Base-by-base conservation (phyloP, 2,797 vertebrate species). In the Cyclopterus lumpus region DNA sequence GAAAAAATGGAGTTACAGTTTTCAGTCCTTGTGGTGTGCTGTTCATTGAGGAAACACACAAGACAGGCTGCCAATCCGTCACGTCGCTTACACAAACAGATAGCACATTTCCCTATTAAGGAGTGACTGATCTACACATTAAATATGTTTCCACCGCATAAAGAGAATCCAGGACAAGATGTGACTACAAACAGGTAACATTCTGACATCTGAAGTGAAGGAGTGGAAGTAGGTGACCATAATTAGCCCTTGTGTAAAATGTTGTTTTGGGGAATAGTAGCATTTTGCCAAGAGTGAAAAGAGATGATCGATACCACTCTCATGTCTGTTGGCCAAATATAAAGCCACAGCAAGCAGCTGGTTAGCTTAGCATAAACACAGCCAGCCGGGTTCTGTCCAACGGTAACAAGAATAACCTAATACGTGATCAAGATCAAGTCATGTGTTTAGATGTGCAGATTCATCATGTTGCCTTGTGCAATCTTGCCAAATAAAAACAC, bases 361-460 rank as follows among this genome's bases (percentile, higher is more conserved):
- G 3, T 71, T 54, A 67, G 44, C 49, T 57, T 67, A 68, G 48
- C 63, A 6, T 67, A 38, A 24, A 62, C 7, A 48, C 58, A 51
- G 48, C 49, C 16, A 32, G 48, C 8, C 10, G 51, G 44, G 46
- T 26, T 42, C 18, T 28, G 49, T 34, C 10, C 10, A 54, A 49
- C 60, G 22, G 53, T 28, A 61, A 42, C 38, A 42, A 36, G 34
- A 51, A 51, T 24, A 64, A n/a, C 20, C 1, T 28, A 44, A 49
- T n/a, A 22, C n/a, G 20, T 48, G 28, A n/a, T 65, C 30, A 58
- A 22, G 12, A 38, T 11, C 30, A 40, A 65, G 30, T 65, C 8
- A 49, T 44, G n/a, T 48, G 22, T 0, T 71, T 10, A 40, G 26
- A 8, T 48, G 22, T 58, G 48, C 1, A 5, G 18, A 38, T 40